Evolutionary conservation across 2,888 invertebrate species (phyloP).

Genomic region (Aethes cnicana): DNA sequence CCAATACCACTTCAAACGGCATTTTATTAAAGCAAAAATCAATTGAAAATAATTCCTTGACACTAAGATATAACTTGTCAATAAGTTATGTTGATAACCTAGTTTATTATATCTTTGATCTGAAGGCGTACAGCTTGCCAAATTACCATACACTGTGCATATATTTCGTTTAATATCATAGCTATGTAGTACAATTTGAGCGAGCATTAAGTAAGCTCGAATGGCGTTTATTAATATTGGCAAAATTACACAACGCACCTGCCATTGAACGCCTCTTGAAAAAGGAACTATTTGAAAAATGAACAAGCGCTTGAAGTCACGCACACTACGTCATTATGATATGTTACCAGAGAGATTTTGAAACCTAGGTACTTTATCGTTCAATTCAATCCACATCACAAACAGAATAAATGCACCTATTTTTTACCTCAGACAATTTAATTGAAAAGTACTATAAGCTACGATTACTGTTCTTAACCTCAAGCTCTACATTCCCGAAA

Average conservation of each 20-base stretch:
- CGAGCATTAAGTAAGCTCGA: slow-evolving; percentile 24
- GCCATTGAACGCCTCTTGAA: slow-evolving; percentile 33
- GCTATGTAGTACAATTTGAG: slow-evolving; percentile 14
- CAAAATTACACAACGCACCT: slow-evolving; percentile 46
- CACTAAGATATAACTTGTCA: no score
- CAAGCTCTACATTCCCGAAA: slow-evolving; percentile 46
- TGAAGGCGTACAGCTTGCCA: slow-evolving; percentile 19
- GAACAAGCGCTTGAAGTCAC: no score
- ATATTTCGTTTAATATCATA: slow-evolving; percentile 24
- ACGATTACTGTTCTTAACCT: slow-evolving; percentile 6
- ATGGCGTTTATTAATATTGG: slow-evolving; percentile 37
- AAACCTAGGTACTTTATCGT: no score
- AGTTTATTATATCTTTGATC: slow-evolving; percentile 10
- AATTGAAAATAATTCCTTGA: no score
- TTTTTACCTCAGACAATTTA: slow-evolving; percentile 6
- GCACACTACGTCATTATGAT: no score
- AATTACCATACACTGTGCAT: slow-evolving; percentile 21
- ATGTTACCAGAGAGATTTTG: no score
- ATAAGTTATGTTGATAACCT: not conserved
- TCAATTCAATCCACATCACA: not conserved
- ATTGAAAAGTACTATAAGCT: slow-evolving; percentile 12
- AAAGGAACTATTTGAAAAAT: no score
- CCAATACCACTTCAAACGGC: no score
- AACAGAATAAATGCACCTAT: not conserved
- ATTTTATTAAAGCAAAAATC: no score